A percentile compares a stretch with the other conserved stretches of the same genome.
Evolutionary conservation across 2,113 vertebrate genomes (phyloP).

Genomic region (Anhinga anhinga): DNA sequence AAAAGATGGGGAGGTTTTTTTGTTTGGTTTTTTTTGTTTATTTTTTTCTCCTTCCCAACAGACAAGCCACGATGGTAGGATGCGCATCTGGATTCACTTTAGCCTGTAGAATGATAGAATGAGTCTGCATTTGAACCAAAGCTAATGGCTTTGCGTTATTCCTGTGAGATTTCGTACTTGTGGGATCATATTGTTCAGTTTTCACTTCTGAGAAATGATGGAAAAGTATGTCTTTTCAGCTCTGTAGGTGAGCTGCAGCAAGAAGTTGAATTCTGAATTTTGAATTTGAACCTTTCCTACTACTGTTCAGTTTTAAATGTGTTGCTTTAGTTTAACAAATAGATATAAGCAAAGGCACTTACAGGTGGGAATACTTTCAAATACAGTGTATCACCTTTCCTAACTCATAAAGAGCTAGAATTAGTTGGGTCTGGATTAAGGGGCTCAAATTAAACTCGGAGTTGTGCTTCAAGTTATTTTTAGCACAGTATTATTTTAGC

Average conservation of each 20-base stretch:
- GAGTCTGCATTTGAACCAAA: not conserved
- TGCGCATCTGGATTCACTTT: not conserved
- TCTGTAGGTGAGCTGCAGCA: not conserved
- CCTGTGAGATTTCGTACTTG: not conserved
- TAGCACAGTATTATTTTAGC: not conserved
- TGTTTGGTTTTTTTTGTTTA: too few relatives aligned
- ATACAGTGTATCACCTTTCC: not conserved
- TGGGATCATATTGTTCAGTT: not conserved
- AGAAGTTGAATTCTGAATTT: not conserved
- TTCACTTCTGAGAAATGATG: not conserved
- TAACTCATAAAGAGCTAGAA: not conserved
- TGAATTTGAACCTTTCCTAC: not conserved
- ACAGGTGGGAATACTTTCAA: not conserved
- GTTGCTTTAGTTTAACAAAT: not conserved
- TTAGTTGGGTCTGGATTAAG: not conserved
- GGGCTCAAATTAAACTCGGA: not conserved
- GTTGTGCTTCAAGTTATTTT: not conserved
- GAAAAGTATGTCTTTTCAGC: not conserved
- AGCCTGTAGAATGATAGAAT: not conserved
- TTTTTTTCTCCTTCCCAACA: not conserved
- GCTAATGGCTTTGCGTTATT: not conserved
- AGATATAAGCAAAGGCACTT: not conserved
- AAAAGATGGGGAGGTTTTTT: not conserved
- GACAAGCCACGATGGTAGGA: not conserved
- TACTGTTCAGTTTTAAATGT: not conserved